Conservation (phyloP, 2,888 invertebrate species). For the Agonopterix arenella region DNA sequence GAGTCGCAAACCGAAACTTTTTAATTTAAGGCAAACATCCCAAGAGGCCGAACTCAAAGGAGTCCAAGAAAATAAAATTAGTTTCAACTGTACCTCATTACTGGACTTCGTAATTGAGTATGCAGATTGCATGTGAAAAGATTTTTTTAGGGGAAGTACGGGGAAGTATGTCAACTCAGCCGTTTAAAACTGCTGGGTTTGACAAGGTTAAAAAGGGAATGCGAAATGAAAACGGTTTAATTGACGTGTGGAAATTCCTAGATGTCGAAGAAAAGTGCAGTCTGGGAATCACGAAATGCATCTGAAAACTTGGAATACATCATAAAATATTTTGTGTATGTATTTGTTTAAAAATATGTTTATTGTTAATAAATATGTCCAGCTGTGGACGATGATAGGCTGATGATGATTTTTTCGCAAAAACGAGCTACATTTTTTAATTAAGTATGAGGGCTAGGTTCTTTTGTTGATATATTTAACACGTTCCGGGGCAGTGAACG, state of each 20-base stretch:
- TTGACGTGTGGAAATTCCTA: neutral
- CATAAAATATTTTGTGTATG: no score
- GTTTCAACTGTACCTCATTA: constrained; percentile 55
- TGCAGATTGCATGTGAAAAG: constrained; percentile 39
- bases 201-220: constrained; percentile 11
- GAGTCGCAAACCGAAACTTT: constrained; percentile 45
- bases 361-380: no score
- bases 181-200: constrained; percentile 9
- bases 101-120: constrained; percentile 42
- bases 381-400: no score
- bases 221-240: constrained; percentile 14
- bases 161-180: constrained; percentile 18
- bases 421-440: no score
- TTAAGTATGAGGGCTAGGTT: no score
- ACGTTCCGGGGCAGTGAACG: no score
- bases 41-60: constrained; percentile 48
- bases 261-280: neutral
- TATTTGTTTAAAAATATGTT: no score
- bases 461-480: no score
- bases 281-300: no score
- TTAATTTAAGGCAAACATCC: constrained; percentile 62
- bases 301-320: no score
- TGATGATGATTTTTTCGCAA: no score
- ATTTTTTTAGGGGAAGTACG: constrained; percentile 12
- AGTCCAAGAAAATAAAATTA: constrained; percentile 53